A percentile compares a stretch with the other conserved stretches of the same genome.
Evolutionary conservation across 92 coral and sea anemone species (phyloP).

Genomic region (Parazoanthus swiftii): DNA sequence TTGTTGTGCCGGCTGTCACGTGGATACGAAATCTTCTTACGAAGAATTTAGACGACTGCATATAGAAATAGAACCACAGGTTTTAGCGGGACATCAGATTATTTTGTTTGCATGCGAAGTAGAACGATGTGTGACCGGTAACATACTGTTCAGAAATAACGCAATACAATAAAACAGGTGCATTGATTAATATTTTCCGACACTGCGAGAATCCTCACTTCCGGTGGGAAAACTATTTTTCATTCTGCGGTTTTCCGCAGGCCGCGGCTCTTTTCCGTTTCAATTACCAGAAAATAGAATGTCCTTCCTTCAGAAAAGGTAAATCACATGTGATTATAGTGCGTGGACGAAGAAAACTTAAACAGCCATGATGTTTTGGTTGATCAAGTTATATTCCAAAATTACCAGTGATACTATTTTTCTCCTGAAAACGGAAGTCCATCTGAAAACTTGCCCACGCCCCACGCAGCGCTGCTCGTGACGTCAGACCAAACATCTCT

Average conservation of each 20-base stretch:
- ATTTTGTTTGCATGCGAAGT: background rate
- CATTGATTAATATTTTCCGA: background rate
- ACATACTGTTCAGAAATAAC: background rate
- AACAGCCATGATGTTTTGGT: conserved; percentile 17
- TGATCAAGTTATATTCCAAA: conserved; percentile 26
- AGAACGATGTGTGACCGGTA: background rate
- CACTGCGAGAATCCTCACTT: background rate
- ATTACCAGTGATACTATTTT: conserved; percentile 12
- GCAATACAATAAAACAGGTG: background rate
- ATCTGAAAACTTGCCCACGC: conserved; percentile 21
- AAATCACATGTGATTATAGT: background rate
- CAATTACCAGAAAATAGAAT: background rate
- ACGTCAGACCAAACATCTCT: conserved; percentile 33
- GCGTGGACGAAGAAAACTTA: background rate
- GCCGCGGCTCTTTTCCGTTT: no score
- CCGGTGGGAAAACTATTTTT: background rate
- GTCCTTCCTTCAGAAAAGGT: background rate
- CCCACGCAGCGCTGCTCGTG: conserved; percentile 24
- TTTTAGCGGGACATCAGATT: background rate
- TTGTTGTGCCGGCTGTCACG: background rate
- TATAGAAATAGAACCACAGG: background rate
- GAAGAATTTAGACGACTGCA: background rate
- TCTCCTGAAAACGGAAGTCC: background rate
- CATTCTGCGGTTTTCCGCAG: background rate
- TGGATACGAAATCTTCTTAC: background rate